Base-by-base conservation (phyloP, 2,797 vertebrate genomes). In the Lacerta viridis region DNA sequence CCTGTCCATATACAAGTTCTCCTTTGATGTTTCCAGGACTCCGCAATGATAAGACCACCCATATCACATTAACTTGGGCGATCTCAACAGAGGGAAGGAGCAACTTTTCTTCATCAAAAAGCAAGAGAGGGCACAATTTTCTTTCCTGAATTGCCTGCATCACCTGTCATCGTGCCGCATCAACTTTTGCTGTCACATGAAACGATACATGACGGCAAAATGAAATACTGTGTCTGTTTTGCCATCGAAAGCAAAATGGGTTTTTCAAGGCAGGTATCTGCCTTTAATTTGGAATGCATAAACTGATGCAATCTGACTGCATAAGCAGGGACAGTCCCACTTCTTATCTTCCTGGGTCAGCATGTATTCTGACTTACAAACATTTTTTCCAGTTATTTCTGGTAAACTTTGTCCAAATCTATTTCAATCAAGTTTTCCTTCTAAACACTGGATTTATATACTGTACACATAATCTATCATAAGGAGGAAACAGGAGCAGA, bases 351-450 rank as follows among this genome's bases (percentile, higher is more conserved):
- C 87, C 69, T 68, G 83, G 66, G 85, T 91, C 87, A 93, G 88
- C 69, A 55, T 76, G 84, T 92, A 80, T 90, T 92, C 29, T 71
- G 87, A 69, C 89, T 93, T 84, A 91, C 87, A 88, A 93, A 85
- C 83, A 41, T 36, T 89, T 92, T 68, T 29, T 72, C 27, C n/a
- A 89, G 69, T 71, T 6, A 20, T 75, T 93, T 94, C 88, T 89
- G 86, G 50, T 88, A 88, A 90, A 80, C 80, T 93, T 92, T 87
- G 36, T 77, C 92, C 81, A 61, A 81, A 27, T 17, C 79, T 87
- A 43, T 84, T 74, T 71, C 55, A 83, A 86, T 77, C 46, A 83
- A 83, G 29, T 10, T 68, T 90, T 92, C 88, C 25, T 25, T 10
- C 79, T 72, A 20, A 3, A 2, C 41, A 85, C 41, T 4, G 13